phyloP scores from a whole-genome alignment of 1,140 invertebrate genomes.

The Cydia strobilella region DNA sequence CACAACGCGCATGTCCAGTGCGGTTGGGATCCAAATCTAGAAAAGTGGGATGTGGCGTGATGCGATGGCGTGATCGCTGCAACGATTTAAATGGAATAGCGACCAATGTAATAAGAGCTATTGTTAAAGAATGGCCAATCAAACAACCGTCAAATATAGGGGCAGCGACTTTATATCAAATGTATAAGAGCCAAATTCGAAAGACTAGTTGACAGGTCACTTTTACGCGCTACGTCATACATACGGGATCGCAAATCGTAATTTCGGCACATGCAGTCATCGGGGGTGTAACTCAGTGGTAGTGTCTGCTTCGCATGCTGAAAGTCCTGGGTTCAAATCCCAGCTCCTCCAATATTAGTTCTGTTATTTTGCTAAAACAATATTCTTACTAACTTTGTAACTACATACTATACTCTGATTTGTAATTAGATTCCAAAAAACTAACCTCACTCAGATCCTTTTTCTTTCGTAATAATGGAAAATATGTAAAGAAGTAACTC shows the following conservation, averaged over 20 bases:
- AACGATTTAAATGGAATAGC: background rate
- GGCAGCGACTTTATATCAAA: background rate
- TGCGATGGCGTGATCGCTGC: slow-evolving; percentile 20
- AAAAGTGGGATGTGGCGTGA: slow-evolving; percentile 29
- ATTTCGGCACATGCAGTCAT: slow-evolving; percentile 12
- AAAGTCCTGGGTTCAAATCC: slow-evolving; percentile 86
- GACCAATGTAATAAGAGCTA: background rate
- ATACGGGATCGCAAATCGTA: background rate
- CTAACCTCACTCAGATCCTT: too few species aligned
- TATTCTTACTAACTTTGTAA: background rate
- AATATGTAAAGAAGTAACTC: too few species aligned
- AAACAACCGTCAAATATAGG: background rate
- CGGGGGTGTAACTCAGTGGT: slow-evolving; percentile 77
- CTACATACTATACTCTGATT: too few species aligned
- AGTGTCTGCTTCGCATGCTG: slow-evolving; percentile 86
- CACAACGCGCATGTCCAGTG: slow-evolving; percentile 22
- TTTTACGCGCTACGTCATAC: background rate
- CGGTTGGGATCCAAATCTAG: slow-evolving; percentile 26
- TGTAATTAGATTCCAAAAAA: too few species aligned
- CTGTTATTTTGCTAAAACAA: slow-evolving; percentile 2
- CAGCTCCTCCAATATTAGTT: slow-evolving; percentile 57
- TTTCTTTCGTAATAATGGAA: too few species aligned
- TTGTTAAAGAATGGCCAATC: background rate
- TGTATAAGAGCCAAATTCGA: background rate
- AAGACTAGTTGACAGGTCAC: background rate